Conservation (phyloP, 2,113 vertebrate species). For the Labrus mixtus region DNA sequence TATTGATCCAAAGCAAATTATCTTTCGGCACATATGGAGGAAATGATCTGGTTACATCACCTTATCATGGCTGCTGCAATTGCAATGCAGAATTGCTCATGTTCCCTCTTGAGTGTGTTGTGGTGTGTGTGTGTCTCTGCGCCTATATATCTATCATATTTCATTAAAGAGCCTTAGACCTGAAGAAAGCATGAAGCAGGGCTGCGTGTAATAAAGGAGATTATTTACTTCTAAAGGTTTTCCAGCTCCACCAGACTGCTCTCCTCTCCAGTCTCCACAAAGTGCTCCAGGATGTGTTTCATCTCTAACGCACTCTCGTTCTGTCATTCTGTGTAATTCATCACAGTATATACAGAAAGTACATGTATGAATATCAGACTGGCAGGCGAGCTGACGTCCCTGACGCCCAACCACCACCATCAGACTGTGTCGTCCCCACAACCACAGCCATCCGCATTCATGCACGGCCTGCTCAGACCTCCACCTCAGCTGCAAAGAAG, state of each 20-base stretch:
- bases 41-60: conserved; percentile 58
- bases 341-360: conserved; percentile 18
- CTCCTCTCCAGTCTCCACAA: conserved; percentile 45
- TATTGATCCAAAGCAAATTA: conserved; percentile 31
- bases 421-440: too few relatives aligned
- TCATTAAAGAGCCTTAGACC: conserved; percentile 52
- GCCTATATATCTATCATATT: conserved; percentile 33
- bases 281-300: conserved; percentile 42
- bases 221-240: conserved; percentile 63
- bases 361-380: conserved; percentile 24
- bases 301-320: conserved; percentile 28
- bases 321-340: not conserved
- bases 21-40: conserved; percentile 37
- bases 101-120: conserved; percentile 28
- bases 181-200: conserved; percentile 40
- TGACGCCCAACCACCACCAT: too few relatives aligned
- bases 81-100: conserved; percentile 49
- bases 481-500: too few relatives aligned
- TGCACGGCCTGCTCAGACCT: too few relatives aligned
- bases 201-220: conserved; percentile 51
- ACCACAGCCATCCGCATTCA: too few relatives aligned
- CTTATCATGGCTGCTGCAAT: conserved; percentile 37
- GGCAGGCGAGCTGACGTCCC: not conserved
- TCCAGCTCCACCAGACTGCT: conserved; percentile 36
- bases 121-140: not conserved